These are phyloP conservation scores for Fragum whitleyi DNA, from an alignment of 2,888 invertebrate species.

Conservation along the genomic window DNA sequence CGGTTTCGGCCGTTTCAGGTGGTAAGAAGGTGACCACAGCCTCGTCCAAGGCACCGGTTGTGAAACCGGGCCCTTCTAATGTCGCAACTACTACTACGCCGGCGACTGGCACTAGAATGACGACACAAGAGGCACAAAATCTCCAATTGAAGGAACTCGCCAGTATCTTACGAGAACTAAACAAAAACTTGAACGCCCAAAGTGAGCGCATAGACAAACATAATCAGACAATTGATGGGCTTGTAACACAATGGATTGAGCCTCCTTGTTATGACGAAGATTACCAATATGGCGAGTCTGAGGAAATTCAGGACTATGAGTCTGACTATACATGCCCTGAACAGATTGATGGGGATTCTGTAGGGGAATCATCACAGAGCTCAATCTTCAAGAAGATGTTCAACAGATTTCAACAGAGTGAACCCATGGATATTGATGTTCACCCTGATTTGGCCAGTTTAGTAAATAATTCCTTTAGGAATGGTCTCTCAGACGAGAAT, in stretches of 20 bases:
- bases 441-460: constrained; percentile 22
- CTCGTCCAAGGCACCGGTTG: too few relatives aligned
- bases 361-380: not conserved
- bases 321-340: not conserved
- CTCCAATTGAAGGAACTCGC: not conserved
- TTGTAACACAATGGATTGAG: not conserved
- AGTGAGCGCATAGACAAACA: constrained; percentile 28
- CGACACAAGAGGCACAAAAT: not conserved
- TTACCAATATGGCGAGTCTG: not conserved
- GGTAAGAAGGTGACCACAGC: constrained; percentile 1
- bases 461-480: constrained; percentile 29
- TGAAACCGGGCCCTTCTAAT: too few relatives aligned
- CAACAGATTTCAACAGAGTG: constrained; percentile 17
- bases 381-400: constrained; percentile 11
- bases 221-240: not conserved
- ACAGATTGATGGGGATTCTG: not conserved
- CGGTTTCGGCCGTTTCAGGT: constrained; percentile 29
- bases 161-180: constrained; percentile 12
- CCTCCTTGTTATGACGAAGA: not conserved
- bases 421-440: not conserved
- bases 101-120: not conserved
- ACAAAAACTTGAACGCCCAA: constrained; percentile 16
- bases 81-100: not conserved
- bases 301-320: not conserved
- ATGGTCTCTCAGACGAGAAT: constrained; percentile 28